phyloP scores from a whole-genome alignment of 1,140 invertebrate species.

The Solen grandis region DNA sequence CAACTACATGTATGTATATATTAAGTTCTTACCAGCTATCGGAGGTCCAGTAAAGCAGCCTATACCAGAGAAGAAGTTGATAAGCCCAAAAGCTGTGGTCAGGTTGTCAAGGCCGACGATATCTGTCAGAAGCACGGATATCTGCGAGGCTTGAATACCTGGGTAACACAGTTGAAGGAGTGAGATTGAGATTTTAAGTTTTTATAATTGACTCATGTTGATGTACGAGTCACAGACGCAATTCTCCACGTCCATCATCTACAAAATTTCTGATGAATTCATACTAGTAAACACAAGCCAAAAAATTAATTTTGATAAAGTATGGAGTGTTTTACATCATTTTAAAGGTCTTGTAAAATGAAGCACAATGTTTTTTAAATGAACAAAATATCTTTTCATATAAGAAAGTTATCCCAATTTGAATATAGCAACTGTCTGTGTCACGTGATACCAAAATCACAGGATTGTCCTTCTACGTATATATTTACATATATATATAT shows the following conservation, averaged over 20 bases:
- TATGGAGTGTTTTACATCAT: constrained; percentile 6
- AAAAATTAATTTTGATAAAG: neutral
- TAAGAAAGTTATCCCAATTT: neutral
- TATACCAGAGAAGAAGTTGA: constrained; percentile 25
- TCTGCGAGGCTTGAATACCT: constrained; percentile 38
- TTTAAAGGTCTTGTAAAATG: constrained; percentile 1
- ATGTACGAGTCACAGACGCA: too few relatives aligned
- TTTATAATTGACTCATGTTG: too few relatives aligned
- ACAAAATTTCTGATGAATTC: too few relatives aligned
- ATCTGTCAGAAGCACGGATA: constrained; percentile 26
- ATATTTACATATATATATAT: too few relatives aligned
- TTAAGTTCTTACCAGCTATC: constrained; percentile 11
- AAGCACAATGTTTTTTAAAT: neutral
- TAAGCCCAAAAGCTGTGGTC: constrained; percentile 21
- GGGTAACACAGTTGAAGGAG: neutral
- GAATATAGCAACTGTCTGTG: neutral
- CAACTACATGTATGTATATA: neutral
- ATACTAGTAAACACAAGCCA: too few relatives aligned
- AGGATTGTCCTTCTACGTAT: too few relatives aligned
- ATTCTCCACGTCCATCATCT: too few relatives aligned
- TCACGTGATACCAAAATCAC: too few relatives aligned
- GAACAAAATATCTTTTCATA: neutral
- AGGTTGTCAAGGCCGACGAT: constrained; percentile 42
- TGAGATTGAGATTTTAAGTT: too few relatives aligned
- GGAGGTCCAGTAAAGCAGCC: constrained; percentile 26